Base-by-base conservation (phyloP, 2,113 vertebrate species). In the Proterorhinus semilunaris region DNA sequence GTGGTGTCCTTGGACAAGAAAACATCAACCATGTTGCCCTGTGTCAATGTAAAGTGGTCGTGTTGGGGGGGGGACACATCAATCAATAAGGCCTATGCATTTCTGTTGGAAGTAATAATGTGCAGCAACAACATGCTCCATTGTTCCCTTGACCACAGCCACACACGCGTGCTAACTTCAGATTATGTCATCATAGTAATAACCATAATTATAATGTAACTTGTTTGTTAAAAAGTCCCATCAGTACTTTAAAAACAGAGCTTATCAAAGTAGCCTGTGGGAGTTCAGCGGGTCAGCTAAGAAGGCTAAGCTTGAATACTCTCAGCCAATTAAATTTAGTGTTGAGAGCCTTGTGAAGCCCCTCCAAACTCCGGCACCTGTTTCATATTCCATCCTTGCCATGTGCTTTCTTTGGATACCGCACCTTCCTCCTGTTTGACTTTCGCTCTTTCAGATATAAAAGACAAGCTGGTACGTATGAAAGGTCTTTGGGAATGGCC, bases 331-430 rank as follows among this genome's bases (percentile, higher is more conserved):
- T 87, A 79, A 87, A 79, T 83, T 74, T 72, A 70, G 72, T 84
- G 84, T 78, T 73, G 68, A 79, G 81, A 81, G 63, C 76, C 88
- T 74, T 89, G 83, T 90, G 86, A 91, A 90, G 81, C 79, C 53
- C 67, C 80, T 90, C 87, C 89, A 89, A 86, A 67, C 69, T 36
- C 55, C 86, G 59, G 84, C 90, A 91, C 89, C 90, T 91, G 90
- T 87, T 89, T 90, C 45, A 6, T 81, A 90, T 91, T 85, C 88
- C 63, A 21, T 52, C 74, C 65, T 53, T 54, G 11, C 74, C 77
- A 89, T 83, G 75, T 91, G 90, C 90, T 91, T 90, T 90, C 83
- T 78, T 91, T 90, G 88, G 89, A 89, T 70, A 0, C 71, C 44
- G 61, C 73, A 69, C 85, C 77, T 83, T 85, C 83, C 83, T 83